phyloP scores from a whole-genome alignment of 2,797 vertebrate genomes.

The Vireo griseus region DNA sequence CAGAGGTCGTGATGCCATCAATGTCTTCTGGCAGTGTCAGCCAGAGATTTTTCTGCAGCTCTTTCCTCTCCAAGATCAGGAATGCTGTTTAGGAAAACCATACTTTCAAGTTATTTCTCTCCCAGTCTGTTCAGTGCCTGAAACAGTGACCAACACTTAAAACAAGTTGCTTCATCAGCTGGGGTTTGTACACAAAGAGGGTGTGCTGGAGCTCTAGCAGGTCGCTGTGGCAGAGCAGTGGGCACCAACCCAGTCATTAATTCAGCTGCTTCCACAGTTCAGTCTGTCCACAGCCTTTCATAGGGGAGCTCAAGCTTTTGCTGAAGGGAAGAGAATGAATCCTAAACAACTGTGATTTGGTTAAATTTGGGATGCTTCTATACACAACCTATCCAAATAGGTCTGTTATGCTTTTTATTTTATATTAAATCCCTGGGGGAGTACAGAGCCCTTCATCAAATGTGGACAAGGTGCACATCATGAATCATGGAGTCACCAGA shows the following conservation, averaged over 20 bases:
- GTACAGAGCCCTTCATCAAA: not conserved
- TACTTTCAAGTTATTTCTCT: not conserved
- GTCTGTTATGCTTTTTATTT: not conserved
- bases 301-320: not conserved
- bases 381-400: not conserved
- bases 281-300: not conserved
- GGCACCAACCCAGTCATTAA: not conserved
- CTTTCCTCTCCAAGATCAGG: not conserved
- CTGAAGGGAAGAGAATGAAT: not conserved
- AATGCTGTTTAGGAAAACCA: not conserved
- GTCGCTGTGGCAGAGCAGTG: not conserved
- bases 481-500: not conserved
- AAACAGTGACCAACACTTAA: not conserved
- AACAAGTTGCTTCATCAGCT: not conserved
- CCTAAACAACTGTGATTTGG: not conserved
- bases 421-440: not conserved
- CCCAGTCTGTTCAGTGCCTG: not conserved
- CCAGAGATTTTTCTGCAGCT: not conserved
- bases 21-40: not conserved
- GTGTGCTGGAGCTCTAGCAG: not conserved
- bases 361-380: not conserved
- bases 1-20: not conserved
- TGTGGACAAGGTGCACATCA: not conserved
- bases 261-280: not conserved
- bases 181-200: not conserved